Conservation (phyloP, 1,140 invertebrate species). For the Trichonephila clavata region DNA sequence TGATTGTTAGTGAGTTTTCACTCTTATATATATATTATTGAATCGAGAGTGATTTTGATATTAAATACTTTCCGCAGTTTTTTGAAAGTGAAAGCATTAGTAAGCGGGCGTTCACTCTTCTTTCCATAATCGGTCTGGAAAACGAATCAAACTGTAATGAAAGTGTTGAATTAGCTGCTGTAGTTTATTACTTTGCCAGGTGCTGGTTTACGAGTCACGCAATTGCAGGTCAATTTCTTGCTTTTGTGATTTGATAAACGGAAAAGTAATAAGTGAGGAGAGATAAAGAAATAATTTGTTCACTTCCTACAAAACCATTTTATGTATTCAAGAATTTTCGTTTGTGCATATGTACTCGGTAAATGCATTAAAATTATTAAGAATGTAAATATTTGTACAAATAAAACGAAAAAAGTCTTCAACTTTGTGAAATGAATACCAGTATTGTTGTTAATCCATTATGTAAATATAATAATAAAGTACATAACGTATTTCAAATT, state of each 20-base stretch:
- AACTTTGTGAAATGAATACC: too few relatives aligned
- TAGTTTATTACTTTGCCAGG: constrained; percentile 20
- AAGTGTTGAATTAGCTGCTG: constrained; percentile 64
- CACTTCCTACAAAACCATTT: too few relatives aligned
- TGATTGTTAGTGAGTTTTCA: too few relatives aligned
- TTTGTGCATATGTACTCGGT: background rate
- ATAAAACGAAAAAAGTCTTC: too few relatives aligned
- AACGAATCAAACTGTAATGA: constrained; percentile 55
- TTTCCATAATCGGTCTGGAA: background rate
- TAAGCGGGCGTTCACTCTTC: constrained; percentile 22
- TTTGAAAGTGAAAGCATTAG: background rate
- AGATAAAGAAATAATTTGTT: background rate
- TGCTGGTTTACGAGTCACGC: background rate
- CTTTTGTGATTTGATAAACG: background rate
- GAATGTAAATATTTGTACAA: background rate
- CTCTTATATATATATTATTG: too few relatives aligned
- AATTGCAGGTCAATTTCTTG: background rate
- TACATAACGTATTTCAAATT: too few relatives aligned
- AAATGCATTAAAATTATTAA: background rate
- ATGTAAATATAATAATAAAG: too few relatives aligned
- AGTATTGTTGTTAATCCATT: too few relatives aligned
- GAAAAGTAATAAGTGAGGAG: background rate
- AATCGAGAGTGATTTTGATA: too few relatives aligned
- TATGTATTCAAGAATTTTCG: too few relatives aligned
- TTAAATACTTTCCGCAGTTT: too few relatives aligned